Base-by-base conservation (phyloP, 1,140 invertebrate genomes). In the Onthophagus taurus region DNA sequence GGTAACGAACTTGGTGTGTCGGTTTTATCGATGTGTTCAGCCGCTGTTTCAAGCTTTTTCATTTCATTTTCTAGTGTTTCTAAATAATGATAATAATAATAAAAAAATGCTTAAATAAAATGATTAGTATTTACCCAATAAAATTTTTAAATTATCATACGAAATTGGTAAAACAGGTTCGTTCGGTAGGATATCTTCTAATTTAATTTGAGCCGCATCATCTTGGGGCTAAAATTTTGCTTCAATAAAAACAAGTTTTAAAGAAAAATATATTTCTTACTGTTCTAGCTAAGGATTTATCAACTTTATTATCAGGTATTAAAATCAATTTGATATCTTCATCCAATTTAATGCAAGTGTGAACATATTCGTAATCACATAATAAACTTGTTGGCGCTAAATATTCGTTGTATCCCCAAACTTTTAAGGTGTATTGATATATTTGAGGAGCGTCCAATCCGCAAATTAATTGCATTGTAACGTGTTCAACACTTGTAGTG, bases 321-420 rank as follows among this genome's bases (percentile, higher is more conserved):
- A 87, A 70, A 31, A 80, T 82, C 45, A 97, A 70, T 42, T 80
- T 71, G 1, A 97, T 85, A 69, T 96, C 91, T 61, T 84, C 78
- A 63, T 96, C 92, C 54, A 94, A 67, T 63, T 96, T 93, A 29
- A 96, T 83, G 67, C 92, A 96, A 51, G 89, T 81, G 60, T 94
- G 88, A 44, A 95, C 82, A 66, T 94, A 95, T 60, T 92, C 88
- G 68, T 94, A 92, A 60, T 94, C 86, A 36, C 80, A 82, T 16
- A 97, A 71, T 45, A 63, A 61, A 41, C 76, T 78, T 21, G 69
- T 78, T 24, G 70, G 72, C 36, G 75, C 76, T 31, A 92, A 67
- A 67, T 89, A 92, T 64, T 93, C 89, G 42, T 81, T 79, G 30
- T 81, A 70, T 12, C 85, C 85, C 72, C 79, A 81, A 38, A 92